Conservation (phyloP, 2,797 vertebrate genomes). For the Anguilla anguilla region DNA sequence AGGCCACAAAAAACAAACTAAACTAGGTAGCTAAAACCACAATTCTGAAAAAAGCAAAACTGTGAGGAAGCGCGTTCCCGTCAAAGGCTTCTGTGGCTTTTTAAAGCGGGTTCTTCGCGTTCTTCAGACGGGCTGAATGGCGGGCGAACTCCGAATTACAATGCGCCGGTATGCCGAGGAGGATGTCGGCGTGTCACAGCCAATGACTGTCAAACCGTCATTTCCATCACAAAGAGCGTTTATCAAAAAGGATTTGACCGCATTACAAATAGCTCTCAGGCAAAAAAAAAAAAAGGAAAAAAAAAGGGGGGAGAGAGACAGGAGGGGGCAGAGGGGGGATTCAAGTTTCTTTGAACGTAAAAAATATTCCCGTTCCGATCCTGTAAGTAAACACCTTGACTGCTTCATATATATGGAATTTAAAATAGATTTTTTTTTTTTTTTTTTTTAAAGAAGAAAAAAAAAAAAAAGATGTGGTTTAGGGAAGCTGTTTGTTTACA, state of each 20-base stretch:
- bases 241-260: conserved; percentile 15
- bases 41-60: neutral
- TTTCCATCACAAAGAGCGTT: conserved; percentile 34
- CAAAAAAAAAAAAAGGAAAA: conserved; percentile 5
- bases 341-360: conserved; percentile 44
- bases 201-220: conserved; percentile 27
- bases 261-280: conserved; percentile 14
- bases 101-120: neutral
- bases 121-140: neutral
- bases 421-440: conserved; percentile 39
- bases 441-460: too few species aligned
- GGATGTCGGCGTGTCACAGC: neutral
- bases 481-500: conserved; percentile 1
- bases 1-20: neutral
- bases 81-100: neutral
- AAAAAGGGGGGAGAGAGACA: too few species aligned
- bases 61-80: neutral
- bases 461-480: neutral
- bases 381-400: conserved; percentile 49
- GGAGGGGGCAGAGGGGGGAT: neutral
- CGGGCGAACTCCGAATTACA: conserved; percentile 27
- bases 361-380: conserved; percentile 66
- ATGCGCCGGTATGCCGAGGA: neutral
- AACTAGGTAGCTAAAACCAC: neutral
- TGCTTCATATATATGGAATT: conserved; percentile 63